Evolutionary conservation across 1,140 invertebrate genomes (phyloP), one percentile per base, ranked within the genome.

Genomic region (Diabrotica undecimpunctata): DNA sequence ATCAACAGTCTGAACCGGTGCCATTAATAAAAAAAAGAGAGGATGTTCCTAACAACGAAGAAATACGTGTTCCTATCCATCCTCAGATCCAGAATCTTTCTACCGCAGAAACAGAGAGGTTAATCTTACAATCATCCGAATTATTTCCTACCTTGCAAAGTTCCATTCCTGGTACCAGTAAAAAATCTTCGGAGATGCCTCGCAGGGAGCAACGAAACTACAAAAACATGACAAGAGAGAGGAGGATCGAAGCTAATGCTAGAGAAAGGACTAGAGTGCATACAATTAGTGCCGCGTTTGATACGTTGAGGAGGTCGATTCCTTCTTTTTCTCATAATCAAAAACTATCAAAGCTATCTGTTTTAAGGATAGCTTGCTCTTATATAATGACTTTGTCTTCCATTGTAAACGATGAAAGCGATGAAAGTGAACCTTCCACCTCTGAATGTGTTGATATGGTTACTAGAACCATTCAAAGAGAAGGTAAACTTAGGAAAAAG

Each of bases 201-300:
- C 82, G 82, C 8, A 79, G 84, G 36, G 86, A 92, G 58, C 90
- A 93, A 71, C 87, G 94, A 66, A 96, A 96, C 77, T 96, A 96
- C 78, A 96, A 97, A 76, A 96, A 95, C 75, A 96, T 96, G 94
- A 96, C 93, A 0, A 81, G 93, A 35, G 94, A 96, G 74, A 83
- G 94, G 66, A 81, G 94, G 38, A 95, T 96, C 72, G 94, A 97
- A 79, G 95, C 95, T 0, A 97, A 97, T 74, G 95, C 94, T 0
- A 83, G 95, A 2, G 95, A 97, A 78, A 81, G 95, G 41, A 95
- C 94, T 7, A 82, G 95, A 52, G 95, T 97, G 1, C 95, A 97
- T 78, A 96, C 94, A 0, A 97, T 97, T 66, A 95, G 93, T 75
- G 94, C 94, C 0, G 94, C 94, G 0, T 97, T 96, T 78, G 94